A percentile compares a stretch with the other conserved stretches of the same genome.
Conservation (phyloP, 2,797 vertebrate genomes). For the Micrastur ruficollis region DNA sequence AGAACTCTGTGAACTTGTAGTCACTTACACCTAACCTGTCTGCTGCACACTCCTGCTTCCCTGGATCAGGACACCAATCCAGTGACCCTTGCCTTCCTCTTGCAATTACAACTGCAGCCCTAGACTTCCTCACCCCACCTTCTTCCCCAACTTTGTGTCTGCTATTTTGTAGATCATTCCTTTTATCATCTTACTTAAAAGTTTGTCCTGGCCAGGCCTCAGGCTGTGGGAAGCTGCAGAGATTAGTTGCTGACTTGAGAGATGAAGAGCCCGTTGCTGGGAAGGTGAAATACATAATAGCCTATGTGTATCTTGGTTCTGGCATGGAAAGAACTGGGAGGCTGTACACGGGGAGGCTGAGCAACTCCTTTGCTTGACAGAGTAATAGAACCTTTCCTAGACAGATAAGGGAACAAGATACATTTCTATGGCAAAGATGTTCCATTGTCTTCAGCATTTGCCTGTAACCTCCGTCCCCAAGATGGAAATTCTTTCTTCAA, state of each 20-base stretch:
- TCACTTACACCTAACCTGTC: background rate
- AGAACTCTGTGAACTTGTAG: background rate
- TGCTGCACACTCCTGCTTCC: background rate
- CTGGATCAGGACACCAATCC: background rate
- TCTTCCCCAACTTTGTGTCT: background rate
- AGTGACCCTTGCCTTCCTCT: background rate
- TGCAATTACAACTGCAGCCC: background rate
- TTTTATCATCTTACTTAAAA: background rate
- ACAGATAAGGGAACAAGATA: background rate
- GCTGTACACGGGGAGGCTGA: background rate
- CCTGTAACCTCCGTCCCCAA: background rate
- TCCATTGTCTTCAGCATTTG: background rate
- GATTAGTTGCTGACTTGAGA: background rate
- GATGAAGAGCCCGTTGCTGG: background rate
- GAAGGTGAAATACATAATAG: background rate
- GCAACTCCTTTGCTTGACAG: rapidly evolving
- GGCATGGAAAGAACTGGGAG: background rate
- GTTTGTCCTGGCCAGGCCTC: background rate
- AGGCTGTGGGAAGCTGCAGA: background rate
- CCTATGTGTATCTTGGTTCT: background rate
- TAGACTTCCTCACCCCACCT: background rate
- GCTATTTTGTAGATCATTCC: background rate
- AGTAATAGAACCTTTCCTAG: background rate
- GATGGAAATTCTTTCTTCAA: background rate
- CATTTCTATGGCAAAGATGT: background rate